Base-by-base conservation (phyloP, 2,797 vertebrate genomes). In the Diplodus sargus region DNA sequence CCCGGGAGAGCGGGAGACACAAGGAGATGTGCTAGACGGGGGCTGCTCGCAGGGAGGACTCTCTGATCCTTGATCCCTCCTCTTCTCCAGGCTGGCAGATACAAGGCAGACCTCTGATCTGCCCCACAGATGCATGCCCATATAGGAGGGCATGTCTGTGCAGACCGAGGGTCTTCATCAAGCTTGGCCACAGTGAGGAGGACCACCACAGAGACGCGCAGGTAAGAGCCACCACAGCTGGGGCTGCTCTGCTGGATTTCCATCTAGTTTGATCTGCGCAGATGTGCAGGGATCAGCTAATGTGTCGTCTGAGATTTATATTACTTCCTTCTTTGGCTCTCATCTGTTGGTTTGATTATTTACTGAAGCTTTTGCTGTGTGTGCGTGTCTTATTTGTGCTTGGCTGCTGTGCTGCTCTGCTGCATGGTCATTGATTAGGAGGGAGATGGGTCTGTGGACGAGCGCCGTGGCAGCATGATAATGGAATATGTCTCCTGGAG, bases 81-180 rank as follows among this genome's bases (percentile, higher is more conserved):
- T 85, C 74, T 79, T 87, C 73, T 78, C 51, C 76, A 80, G 43
- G 78, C 86, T 86, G 78, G 87, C 85, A 78, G 69, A 81, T 18
- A 86, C 62, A 72, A 80, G 82, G 83, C 74, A 85, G 81, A 81
- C 64, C 82, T 86, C 89, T 90, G 85, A 90, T 88, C 88, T 89
- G 78, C 86, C 76, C 80, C 81, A 80, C 88, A 90, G 79, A 91
- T 89, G 80, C 86, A 80, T 89, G 90, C 93, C 91, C 91, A 92
- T 91, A 73, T 94, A 92, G 93, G 93, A 94, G 91, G 91, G 93
- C 90, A 93, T 90, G 82, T 85, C 87, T 87, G 86, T 90, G 76
- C 84, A 89, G 76, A 91, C 82, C 80, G n/a, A 70, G 88, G 87
- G 87, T 93, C 91, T 91, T 85, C 86, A 89, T 83, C 80, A 87